Conservation (phyloP, 2,888 invertebrate species). For the Dexiosoma caninum region DNA sequence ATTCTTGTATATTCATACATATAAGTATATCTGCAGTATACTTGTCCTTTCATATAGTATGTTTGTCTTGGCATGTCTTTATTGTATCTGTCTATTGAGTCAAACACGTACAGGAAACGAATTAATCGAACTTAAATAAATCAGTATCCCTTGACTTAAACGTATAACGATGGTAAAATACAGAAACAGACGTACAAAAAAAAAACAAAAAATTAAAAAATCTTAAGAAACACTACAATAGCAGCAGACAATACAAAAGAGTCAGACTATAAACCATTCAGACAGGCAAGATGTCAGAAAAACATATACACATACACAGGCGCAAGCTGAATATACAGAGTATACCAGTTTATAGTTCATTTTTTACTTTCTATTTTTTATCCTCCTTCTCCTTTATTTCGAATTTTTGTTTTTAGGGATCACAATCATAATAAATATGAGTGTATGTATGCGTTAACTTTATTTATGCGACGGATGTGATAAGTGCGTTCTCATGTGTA, state of each 20-base stretch:
- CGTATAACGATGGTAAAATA: slow-evolving; percentile 57
- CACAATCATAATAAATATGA: slow-evolving; percentile 26
- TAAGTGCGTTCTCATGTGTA: background rate
- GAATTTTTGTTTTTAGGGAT: slow-evolving; percentile 20
- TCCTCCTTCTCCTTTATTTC: background rate
- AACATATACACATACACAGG: background rate
- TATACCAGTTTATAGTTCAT: slow-evolving; percentile 20
- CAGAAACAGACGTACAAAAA: background rate
- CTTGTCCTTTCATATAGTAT: no score
- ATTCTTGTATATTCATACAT: background rate
- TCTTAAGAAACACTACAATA: slow-evolving; percentile 15
- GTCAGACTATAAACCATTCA: slow-evolving; percentile 32
- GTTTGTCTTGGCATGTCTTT: slow-evolving; percentile 47
- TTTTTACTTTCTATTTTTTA: slow-evolving; percentile 6
- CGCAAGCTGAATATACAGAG: background rate
- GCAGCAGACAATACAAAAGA: slow-evolving; percentile 27
- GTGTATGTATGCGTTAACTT: no score
- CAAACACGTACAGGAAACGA: slow-evolving; percentile 70
- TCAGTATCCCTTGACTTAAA: slow-evolving; percentile 72
- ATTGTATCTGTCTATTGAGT: slow-evolving; percentile 57
- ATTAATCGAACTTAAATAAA: slow-evolving; percentile 78
- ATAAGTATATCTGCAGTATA: slow-evolving; percentile 1
- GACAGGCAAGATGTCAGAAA: slow-evolving; percentile 1
- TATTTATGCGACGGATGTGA: background rate
- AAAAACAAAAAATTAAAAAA: background rate